Evolutionary conservation across 2,113 vertebrate genomes (phyloP).

Genomic region (Indicator maculatus): DNA sequence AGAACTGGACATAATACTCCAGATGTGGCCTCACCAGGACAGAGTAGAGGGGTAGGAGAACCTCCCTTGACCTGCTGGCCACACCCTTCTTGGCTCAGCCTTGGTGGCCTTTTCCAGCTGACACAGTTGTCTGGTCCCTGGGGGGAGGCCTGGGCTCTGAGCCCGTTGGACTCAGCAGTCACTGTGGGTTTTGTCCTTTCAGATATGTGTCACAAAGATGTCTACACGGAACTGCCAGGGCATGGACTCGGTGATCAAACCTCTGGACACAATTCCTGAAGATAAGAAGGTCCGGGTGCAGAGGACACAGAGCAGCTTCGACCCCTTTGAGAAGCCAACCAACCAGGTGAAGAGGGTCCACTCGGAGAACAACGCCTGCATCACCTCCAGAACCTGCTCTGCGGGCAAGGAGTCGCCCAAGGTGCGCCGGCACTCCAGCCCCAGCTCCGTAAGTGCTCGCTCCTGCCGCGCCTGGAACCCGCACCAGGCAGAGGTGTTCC

Average conservation of each 20-base stretch:
- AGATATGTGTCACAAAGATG: conserved; percentile 99
- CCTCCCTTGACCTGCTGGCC: no score
- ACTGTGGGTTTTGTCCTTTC: conserved; percentile 27
- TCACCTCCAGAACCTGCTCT: conserved; percentile 88
- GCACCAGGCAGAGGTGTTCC: no score
- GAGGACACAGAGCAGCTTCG: conserved; percentile 94
- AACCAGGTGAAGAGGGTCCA: conserved; percentile 96
- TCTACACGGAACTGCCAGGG: conserved; percentile 96
- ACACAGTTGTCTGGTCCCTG: no score
- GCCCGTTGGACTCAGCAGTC: background rate
- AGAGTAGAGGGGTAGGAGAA: no score
- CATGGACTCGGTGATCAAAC: conserved; percentile 94
- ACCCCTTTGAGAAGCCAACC: conserved; percentile 91
- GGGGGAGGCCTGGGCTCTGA: no score
- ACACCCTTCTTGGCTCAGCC: no score
- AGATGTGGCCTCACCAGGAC: no score
- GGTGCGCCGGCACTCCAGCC: conserved; percentile 92
- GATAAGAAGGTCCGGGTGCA: conserved; percentile 96
- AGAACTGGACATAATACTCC: no score
- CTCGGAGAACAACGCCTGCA: conserved; percentile 97
- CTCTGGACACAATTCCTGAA: conserved; percentile 97
- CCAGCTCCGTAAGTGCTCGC: conserved; percentile 89
- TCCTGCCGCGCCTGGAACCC: background rate
- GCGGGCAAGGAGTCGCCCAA: conserved; percentile 92
- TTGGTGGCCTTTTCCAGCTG: no score